These are phyloP conservation scores for Penaeus vannamei DNA, from an alignment of 1,140 invertebrate species.

Conservation along the genomic window DNA sequence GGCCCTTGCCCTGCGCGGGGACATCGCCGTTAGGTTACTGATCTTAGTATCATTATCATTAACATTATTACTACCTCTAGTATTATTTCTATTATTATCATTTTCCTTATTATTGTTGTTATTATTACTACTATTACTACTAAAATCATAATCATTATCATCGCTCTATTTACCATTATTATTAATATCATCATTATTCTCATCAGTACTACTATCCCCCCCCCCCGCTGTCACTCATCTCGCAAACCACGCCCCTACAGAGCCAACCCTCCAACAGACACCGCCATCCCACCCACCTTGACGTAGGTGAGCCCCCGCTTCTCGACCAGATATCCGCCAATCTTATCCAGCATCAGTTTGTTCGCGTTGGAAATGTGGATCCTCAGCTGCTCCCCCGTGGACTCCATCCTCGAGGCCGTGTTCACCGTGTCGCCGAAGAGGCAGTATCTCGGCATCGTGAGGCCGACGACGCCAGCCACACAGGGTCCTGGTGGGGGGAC, in stretches of 20 bases:
- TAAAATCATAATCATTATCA: too few species aligned
- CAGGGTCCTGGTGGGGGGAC: slow-evolving; percentile 79
- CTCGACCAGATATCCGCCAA: slow-evolving; percentile 86
- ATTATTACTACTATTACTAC: too few species aligned
- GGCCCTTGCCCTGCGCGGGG: slow-evolving; percentile 52
- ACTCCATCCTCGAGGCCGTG: slow-evolving; percentile 91
- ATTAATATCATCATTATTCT: too few species aligned
- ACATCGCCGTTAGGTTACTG: background rate
- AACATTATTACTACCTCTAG: background rate
- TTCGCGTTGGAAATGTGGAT: slow-evolving; percentile 82
- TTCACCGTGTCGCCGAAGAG: slow-evolving; percentile 95
- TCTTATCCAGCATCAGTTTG: slow-evolving; percentile 80
- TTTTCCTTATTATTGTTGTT: too few species aligned
- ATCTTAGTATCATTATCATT: background rate
- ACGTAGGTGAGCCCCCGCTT: slow-evolving; percentile 86
- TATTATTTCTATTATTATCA: background rate
- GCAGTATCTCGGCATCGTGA: slow-evolving; percentile 80
- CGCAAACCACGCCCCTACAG: background rate
- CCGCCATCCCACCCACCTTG: slow-evolving; percentile 85
- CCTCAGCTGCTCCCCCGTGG: slow-evolving; percentile 78
- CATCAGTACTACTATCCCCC: background rate
- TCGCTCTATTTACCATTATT: too few species aligned
- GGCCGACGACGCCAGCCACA: slow-evolving; percentile 84
- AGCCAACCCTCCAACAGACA: background rate
- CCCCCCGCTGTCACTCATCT: background rate